Evolutionary conservation across 2,888 invertebrate species (phyloP), one percentile per base, ranked within the genome.

Genomic region (Petrophora chlorosata): DNA sequence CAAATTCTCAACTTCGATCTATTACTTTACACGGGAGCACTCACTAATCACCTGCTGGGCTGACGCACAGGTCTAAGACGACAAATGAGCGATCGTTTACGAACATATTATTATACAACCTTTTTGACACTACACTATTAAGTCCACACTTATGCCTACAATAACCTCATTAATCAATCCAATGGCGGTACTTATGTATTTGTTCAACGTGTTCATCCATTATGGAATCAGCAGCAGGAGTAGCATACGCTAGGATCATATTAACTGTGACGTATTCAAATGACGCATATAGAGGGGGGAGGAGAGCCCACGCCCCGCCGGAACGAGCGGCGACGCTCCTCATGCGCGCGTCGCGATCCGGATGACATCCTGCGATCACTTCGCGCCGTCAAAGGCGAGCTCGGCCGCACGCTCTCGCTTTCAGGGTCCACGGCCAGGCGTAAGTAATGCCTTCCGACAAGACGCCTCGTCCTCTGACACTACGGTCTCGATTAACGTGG

Each of bases 321-420:
- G 63, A 76, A 56, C 57, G 95, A 95, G 70, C 91, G 96, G 46
- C 93, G 96, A 26, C 92, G 96, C 47, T 96, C 96, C 65, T 96
- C 96, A 46, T 94, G 95, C 75, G 94, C 95, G 29, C 93, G 95
- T 28, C 93, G 95, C 64, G 96, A 96, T 83, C 96, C 96, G 0
- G 96, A 96, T 77, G 96, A 96, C 83, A 95, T 96, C 66, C 82
- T 96, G 57, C 94, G 95, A 65, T 95, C 94, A 16, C 84, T 96
- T 63, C 96, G 96, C 73, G 94, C 94, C 47, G 96, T 96, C 57
- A 94, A 95, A 74, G 96, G 95, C 38, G 96, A 96, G 76, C 91
- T 96, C 30, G 95, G 95, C 42, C 92, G 96, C 48, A 95, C 96
- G 42, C 94, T 96, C 92, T 96, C 96, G 72, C 91, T 96, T 62